A percentile compares a stretch with the other conserved stretches of the same genome.
phyloP scores from a whole-genome alignment of 2,797 vertebrate species.

The Tragelaphus eurycerus region DNA sequence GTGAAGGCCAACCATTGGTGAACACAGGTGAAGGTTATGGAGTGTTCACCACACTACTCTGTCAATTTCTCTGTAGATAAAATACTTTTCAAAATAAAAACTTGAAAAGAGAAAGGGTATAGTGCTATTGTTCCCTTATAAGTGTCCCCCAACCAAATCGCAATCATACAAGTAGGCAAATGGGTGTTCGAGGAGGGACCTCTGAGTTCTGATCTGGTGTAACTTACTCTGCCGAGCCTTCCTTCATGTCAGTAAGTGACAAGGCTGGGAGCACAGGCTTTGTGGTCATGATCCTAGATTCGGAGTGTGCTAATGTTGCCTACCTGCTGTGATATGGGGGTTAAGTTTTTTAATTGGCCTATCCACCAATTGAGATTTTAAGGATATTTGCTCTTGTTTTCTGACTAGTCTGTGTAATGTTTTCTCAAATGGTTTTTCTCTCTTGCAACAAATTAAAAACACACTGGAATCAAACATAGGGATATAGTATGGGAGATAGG shows the following conservation, averaged over 20 bases:
- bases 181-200: not conserved
- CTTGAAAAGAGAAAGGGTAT: not conserved
- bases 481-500: not conserved
- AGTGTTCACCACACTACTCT: not conserved
- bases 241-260: not conserved
- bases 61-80: not conserved
- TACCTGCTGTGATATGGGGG: not conserved
- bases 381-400: not conserved
- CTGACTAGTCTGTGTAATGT: not conserved
- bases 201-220: not conserved
- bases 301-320: not conserved
- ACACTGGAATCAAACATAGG: not conserved
- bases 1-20: not conserved
- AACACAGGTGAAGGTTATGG: not conserved
- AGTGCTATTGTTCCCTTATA: not conserved
- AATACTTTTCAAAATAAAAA: constrained; percentile 33
- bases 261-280: not conserved
- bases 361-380: constrained; percentile 10
- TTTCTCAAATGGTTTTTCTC: not conserved
- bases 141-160: not conserved
- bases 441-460: not conserved
- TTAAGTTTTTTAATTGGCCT: not conserved
- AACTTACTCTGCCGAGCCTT: not conserved
- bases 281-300: not conserved
- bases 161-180: not conserved